phyloP scores from a whole-genome alignment of 2,113 vertebrate genomes.

The Podarcis raffonei region DNA sequence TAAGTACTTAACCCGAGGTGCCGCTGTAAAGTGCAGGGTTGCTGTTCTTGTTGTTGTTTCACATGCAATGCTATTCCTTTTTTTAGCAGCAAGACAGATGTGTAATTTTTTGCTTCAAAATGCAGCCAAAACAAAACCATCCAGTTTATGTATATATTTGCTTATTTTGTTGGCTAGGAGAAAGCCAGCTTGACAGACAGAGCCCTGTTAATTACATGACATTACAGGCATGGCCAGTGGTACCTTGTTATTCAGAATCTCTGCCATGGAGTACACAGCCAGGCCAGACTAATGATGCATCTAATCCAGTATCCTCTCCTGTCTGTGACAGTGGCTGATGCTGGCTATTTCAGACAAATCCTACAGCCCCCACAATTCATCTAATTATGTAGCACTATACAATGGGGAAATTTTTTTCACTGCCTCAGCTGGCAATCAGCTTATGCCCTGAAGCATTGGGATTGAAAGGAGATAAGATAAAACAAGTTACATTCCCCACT shows the following conservation, averaged over 20 bases:
- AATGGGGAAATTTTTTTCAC: slow-evolving; percentile 48
- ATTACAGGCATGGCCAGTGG: slow-evolving; percentile 4
- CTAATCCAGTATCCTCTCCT: slow-evolving; percentile 39
- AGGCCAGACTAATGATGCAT: slow-evolving; percentile 38
- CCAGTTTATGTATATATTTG: slow-evolving; percentile 13
- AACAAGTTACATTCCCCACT: slow-evolving; percentile 38
- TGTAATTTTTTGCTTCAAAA: background rate
- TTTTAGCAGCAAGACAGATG: background rate
- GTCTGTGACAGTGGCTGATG: slow-evolving; percentile 28
- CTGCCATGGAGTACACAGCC: slow-evolving; percentile 39
- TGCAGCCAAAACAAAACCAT: background rate
- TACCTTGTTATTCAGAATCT: slow-evolving; percentile 40
- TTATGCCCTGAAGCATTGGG: slow-evolving; percentile 62
- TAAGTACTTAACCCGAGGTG: no score
- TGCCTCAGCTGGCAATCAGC: slow-evolving; percentile 64
- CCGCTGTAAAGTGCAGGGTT: background rate
- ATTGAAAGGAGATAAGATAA: slow-evolving; percentile 63
- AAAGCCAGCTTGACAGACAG: slow-evolving; percentile 25
- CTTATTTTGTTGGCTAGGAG: slow-evolving; percentile 5
- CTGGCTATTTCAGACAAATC: slow-evolving; percentile 56
- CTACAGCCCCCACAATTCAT: slow-evolving; percentile 52
- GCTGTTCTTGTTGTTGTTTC: background rate
- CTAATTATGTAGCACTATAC: slow-evolving; percentile 58
- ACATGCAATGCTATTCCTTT: background rate
- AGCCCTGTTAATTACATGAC: slow-evolving; percentile 30